Evolutionary conservation across 2,888 invertebrate species (phyloP).

Genomic region (Priocnemis perturbator): DNA sequence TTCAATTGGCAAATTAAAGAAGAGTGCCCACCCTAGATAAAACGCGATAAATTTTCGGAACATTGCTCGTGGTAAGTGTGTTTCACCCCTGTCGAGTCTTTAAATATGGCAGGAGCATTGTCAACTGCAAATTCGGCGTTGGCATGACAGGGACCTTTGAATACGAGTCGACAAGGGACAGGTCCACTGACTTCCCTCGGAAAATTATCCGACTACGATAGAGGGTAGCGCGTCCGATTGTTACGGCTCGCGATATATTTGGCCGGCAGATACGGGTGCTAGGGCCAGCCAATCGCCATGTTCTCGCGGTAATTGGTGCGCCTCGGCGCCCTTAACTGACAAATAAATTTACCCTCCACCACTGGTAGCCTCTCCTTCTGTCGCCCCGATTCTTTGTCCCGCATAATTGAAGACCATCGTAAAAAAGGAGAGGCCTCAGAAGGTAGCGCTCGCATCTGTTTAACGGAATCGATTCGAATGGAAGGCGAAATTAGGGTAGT

Average conservation of each 20-base stretch:
- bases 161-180: too few species aligned
- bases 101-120: too few species aligned
- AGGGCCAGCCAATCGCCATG: constrained; percentile 27
- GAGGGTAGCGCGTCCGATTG: constrained; percentile 14
- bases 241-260: constrained; percentile 11
- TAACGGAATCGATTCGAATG: background rate
- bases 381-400: constrained; percentile 17
- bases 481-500: too few species aligned
- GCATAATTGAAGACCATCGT: constrained; percentile 44
- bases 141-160: too few species aligned
- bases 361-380: background rate
- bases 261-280: background rate
- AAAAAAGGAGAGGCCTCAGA: background rate
- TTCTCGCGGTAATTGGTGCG: constrained; percentile 50
- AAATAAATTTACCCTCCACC: constrained; percentile 47
- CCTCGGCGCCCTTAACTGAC: constrained; percentile 42
- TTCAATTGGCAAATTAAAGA: too few species aligned
- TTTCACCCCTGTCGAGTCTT: too few species aligned
- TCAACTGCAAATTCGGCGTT: too few species aligned
- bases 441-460: background rate
- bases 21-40: too few species aligned
- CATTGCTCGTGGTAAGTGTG: too few species aligned
- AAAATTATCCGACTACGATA: constrained; percentile 26
- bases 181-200: constrained; percentile 1
- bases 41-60: too few species aligned